Evolutionary conservation across 1,140 invertebrate species (phyloP).

Genomic region (Pollicipes pollicipes): DNA sequence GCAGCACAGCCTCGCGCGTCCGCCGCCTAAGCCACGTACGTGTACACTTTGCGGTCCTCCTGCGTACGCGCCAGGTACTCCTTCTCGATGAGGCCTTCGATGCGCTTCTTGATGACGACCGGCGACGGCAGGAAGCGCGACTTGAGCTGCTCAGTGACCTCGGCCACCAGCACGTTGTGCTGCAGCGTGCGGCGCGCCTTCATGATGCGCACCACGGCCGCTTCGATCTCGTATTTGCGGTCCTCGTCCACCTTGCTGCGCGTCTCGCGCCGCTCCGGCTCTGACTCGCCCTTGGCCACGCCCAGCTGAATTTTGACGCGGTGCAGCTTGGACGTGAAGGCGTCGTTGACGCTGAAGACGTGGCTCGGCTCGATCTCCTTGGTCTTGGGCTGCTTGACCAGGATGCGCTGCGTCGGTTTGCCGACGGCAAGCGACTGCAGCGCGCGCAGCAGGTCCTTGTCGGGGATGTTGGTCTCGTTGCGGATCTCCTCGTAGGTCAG

Average conservation of each 20-base stretch:
- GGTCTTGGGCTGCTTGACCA: constrained; percentile 81
- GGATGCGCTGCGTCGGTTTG: constrained; percentile 87
- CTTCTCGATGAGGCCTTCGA: constrained; percentile 95
- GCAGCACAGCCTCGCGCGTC: no score
- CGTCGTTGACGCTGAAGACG: constrained; percentile 90
- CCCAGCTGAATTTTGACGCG: constrained; percentile 86
- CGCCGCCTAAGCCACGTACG: constrained; percentile 57
- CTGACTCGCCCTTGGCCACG: constrained; percentile 92
- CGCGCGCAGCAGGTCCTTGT: constrained; percentile 83
- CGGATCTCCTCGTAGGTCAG: constrained; percentile 89
- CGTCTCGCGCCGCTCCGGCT: constrained; percentile 94
- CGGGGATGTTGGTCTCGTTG: constrained; percentile 94
- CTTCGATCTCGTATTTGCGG: constrained; percentile 98
- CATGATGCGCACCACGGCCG: constrained; percentile 98
- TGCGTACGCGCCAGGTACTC: constrained; percentile 93
- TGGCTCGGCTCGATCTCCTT: constrained; percentile 92
- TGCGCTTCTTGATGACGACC: constrained; percentile 95
- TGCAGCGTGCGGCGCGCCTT: constrained; percentile 70
- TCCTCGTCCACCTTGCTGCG: constrained; percentile 97
- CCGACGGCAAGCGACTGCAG: constrained; percentile 94
- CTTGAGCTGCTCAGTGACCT: constrained; percentile 93
- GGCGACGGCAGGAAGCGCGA: constrained; percentile 92
- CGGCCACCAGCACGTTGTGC: constrained; percentile 86
- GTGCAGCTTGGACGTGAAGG: constrained; percentile 92
- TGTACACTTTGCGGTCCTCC: constrained; percentile 86